Conservation (phyloP, 2,888 invertebrate species). For the Diarsia brunnea region DNA sequence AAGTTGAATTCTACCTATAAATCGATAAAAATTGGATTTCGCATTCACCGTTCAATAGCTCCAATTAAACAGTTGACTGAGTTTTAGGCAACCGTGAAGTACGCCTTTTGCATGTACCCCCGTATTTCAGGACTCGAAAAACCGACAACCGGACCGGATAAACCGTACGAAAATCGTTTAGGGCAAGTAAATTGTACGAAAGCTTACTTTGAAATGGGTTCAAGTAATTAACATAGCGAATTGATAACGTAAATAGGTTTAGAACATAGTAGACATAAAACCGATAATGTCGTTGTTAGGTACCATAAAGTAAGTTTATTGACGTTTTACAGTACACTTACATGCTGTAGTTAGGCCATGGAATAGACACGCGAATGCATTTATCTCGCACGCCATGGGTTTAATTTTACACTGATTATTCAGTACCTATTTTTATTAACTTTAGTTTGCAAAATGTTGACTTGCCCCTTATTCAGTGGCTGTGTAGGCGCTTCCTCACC, state of each 20-base stretch:
- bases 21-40: slow-evolving; percentile 60
- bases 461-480: not conserved
- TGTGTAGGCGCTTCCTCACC: not conserved
- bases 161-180: slow-evolving; percentile 29
- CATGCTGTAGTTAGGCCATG: slow-evolving; percentile 30
- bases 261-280: slow-evolving; percentile 45
- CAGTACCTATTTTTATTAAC: not conserved
- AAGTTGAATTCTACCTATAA: slow-evolving; percentile 13
- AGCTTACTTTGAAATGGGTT: slow-evolving; percentile 50
- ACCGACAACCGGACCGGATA: too few relatives aligned
- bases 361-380: slow-evolving; percentile 54
- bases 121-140: slow-evolving; percentile 58
- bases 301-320: slow-evolving; percentile 50
- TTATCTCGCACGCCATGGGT: slow-evolving; percentile 45
- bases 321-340: slow-evolving; percentile 43
- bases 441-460: not conserved
- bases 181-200: slow-evolving; percentile 34
- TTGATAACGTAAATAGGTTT: slow-evolving; percentile 60
- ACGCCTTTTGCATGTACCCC: slow-evolving; percentile 54
- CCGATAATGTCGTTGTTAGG: slow-evolving; percentile 45
- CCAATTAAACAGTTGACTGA: slow-evolving; percentile 69
- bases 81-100: slow-evolving; percentile 65
- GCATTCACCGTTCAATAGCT: slow-evolving; percentile 49
- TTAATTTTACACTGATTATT: slow-evolving; percentile 18
- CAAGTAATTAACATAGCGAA: slow-evolving; percentile 50